Conservation (phyloP, 2,797 vertebrate genomes). For the Ispidina lecontei region DNA sequence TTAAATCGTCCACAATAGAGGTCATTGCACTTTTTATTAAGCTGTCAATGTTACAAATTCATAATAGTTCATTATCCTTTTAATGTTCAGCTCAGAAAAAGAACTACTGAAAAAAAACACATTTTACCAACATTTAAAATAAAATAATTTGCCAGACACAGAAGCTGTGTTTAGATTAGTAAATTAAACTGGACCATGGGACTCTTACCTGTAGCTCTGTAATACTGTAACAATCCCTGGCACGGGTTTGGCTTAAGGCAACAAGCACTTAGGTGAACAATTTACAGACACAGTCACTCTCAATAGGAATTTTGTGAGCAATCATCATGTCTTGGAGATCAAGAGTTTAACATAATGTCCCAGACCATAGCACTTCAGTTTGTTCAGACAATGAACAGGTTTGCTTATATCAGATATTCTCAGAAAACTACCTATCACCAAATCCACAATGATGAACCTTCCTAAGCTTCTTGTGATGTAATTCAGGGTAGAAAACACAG, state of each 20-base stretch:
- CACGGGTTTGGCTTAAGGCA: neutral
- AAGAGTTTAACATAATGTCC: neutral
- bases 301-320: neutral
- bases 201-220: neutral
- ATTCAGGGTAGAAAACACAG: neutral
- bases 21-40: neutral
- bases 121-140: neutral
- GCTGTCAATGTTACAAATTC: neutral
- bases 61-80: neutral
- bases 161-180: neutral
- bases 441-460: neutral
- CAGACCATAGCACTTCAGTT: rapidly evolving
- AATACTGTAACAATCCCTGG: neutral
- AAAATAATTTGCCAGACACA: neutral
- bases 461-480: neutral
- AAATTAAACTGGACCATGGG: neutral
- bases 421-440: neutral
- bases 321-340: neutral
- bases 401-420: neutral
- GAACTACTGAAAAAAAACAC: neutral
- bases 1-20: neutral
- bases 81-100: neutral
- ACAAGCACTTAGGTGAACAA: neutral
- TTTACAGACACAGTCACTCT: neutral
- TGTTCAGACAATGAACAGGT: neutral